These are phyloP conservation scores for Pyrrhia umbra DNA, from an alignment of 2,888 invertebrate genomes.

Conservation along the genomic window DNA sequence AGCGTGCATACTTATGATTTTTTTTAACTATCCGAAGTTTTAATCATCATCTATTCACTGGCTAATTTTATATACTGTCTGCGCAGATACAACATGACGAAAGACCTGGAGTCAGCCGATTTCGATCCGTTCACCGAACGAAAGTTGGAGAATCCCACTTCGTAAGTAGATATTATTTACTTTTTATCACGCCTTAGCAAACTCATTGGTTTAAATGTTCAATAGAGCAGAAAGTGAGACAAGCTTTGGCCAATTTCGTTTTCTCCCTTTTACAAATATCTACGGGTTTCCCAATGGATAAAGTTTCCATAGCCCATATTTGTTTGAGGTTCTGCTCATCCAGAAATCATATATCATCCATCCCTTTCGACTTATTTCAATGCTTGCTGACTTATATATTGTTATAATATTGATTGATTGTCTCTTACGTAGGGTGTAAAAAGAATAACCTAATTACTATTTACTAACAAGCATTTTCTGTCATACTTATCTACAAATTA, in stretches of 20 bases:
- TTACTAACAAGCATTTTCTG: too few species aligned
- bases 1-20: background rate
- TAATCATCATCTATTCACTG: background rate
- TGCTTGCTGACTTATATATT: background rate
- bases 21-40: background rate
- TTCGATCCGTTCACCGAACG: conserved; percentile 95
- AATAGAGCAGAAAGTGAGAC: conserved; percentile 9
- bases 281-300: too few species aligned
- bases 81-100: conserved; percentile 91
- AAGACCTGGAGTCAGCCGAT: conserved; percentile 91
- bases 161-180: conserved; percentile 91
- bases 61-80: conserved; percentile 33
- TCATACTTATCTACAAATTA: background rate
- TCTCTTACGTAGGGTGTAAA: too few species aligned
- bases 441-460: too few species aligned
- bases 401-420: too few species aligned
- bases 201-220: conserved; percentile 12
- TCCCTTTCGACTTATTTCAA: background rate
- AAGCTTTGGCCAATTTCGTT: background rate
- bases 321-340: background rate
- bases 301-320: too few species aligned
- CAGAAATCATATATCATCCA: background rate
- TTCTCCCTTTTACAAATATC: conserved; percentile 1
- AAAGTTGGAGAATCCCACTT: conserved; percentile 93
- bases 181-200: conserved; percentile 3